A percentile compares a stretch with the other conserved stretches of the same genome.
These are phyloP conservation scores for Drosophila kohkoa DNA, from an alignment of 1,140 invertebrate genomes.

Conservation along the genomic window DNA sequence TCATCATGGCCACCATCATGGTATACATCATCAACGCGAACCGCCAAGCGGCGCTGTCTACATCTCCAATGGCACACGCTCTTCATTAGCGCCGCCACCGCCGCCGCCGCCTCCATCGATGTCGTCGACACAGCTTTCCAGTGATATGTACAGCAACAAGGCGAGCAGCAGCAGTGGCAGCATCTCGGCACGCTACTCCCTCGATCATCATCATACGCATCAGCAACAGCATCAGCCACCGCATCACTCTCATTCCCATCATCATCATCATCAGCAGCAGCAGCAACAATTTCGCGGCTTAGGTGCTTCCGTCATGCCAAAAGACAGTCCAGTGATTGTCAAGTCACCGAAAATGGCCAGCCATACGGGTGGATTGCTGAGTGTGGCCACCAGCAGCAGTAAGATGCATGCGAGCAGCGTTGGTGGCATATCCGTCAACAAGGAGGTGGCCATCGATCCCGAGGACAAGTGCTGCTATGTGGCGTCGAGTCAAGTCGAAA, in stretches of 20 bases:
- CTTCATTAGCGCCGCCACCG: slow-evolving; percentile 51
- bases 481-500: slow-evolving; percentile 55
- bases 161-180: slow-evolving; percentile 44
- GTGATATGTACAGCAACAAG: slow-evolving; percentile 64
- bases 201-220: slow-evolving; percentile 68
- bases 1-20: slow-evolving; percentile 55
- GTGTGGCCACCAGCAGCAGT: slow-evolving; percentile 63
- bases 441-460: slow-evolving; percentile 84
- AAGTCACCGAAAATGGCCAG: slow-evolving; percentile 77
- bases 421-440: slow-evolving; percentile 78
- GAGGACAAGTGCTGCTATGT: slow-evolving; percentile 80
- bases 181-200: slow-evolving; percentile 54
- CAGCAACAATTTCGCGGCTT: slow-evolving; percentile 77
- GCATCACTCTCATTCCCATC: slow-evolving; percentile 35
- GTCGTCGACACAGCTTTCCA: slow-evolving; percentile 60
- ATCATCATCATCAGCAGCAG: slow-evolving; percentile 60
- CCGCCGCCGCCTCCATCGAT: slow-evolving; percentile 52
- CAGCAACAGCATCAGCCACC: slow-evolving; percentile 33
- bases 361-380: slow-evolving; percentile 60
- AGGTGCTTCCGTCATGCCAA: slow-evolving; percentile 81
- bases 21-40: slow-evolving; percentile 67
- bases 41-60: slow-evolving; percentile 57
- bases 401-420: slow-evolving; percentile 36
- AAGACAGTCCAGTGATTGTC: slow-evolving; percentile 84
- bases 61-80: slow-evolving; percentile 67